Percentiles rank a stretch among this genome's conserved stretches.
Evolutionary conservation across 2,113 vertebrate genomes (phyloP).

Genomic region (Leptocoma aspasia): DNA sequence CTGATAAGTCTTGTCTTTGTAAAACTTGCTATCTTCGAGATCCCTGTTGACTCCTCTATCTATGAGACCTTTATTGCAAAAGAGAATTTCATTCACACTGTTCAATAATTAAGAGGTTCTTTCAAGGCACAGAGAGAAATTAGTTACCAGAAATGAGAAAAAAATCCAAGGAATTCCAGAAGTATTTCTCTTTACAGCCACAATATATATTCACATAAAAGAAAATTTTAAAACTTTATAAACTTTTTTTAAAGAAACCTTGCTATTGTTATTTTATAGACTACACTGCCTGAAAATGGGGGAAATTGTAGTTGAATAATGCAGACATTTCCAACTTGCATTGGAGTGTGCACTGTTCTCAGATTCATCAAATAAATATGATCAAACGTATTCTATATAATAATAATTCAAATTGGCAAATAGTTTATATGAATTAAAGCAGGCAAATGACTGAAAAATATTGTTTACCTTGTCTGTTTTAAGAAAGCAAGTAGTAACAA

Average conservation of each 20-base stretch:
- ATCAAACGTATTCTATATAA: not conserved
- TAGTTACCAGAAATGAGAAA: not conserved
- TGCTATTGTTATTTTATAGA: not conserved
- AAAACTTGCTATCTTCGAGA: not conserved
- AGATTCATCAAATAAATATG: not conserved
- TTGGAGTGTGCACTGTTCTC: not conserved
- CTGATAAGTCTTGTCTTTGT: not conserved
- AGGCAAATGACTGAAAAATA: not conserved
- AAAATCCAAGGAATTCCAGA: not conserved
- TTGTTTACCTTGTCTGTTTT: not conserved
- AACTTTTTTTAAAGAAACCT: not conserved
- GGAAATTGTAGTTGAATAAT: not conserved
- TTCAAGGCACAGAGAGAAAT: not conserved
- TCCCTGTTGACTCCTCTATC: not conserved
- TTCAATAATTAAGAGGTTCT: not conserved
- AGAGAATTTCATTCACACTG: not conserved
- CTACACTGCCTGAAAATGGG: not conserved
- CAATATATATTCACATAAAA: not conserved
- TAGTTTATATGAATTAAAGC: not conserved
- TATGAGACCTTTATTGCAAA: not conserved
- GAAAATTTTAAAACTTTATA: not conserved
- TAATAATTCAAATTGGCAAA: not conserved
- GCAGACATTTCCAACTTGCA: not conserved
- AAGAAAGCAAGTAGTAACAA: not conserved
- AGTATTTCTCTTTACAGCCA: not conserved